Percentiles rank a stretch among this genome's conserved stretches.
Evolutionary conservation across 2,113 vertebrate genomes (phyloP).

Genomic region (Tupaia chinensis): DNA sequence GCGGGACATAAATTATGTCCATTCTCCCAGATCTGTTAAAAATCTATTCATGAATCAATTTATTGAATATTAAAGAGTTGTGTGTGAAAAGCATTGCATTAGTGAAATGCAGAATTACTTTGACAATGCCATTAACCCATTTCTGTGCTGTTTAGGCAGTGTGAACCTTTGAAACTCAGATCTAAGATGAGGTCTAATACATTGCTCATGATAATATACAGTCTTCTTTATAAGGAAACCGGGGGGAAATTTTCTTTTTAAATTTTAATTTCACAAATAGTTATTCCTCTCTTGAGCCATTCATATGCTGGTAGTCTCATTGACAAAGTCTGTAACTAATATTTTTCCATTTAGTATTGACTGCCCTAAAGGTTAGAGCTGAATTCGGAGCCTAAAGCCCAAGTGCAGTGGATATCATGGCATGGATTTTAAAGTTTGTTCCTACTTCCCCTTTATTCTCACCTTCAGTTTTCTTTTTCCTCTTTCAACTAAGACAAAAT

Average conservation of each 20-base stretch:
- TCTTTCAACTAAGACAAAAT: constrained; percentile 16
- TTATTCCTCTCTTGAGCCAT: neutral
- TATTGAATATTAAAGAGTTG: neutral
- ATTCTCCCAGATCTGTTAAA: neutral
- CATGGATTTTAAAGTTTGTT: constrained; percentile 11
- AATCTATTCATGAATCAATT: neutral
- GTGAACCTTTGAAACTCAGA: neutral
- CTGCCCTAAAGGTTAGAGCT: neutral
- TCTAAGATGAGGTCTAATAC: neutral
- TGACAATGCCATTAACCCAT: neutral
- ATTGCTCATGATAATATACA: neutral
- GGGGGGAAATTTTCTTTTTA: neutral
- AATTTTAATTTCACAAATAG: constrained; percentile 9
- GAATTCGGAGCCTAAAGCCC: neutral
- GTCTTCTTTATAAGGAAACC: neutral
- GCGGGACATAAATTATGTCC: no score
- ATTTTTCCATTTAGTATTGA: neutral
- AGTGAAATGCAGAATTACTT: constrained; percentile 15
- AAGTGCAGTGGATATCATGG: neutral
- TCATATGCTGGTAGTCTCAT: neutral
- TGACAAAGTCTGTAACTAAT: neutral
- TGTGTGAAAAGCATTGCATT: neutral
- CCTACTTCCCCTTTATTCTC: neutral
- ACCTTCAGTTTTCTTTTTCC: neutral
- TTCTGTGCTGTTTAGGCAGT: neutral